Evolutionary conservation across 2,113 vertebrate species (phyloP).

Genomic region (Cynocephalus volans): DNA sequence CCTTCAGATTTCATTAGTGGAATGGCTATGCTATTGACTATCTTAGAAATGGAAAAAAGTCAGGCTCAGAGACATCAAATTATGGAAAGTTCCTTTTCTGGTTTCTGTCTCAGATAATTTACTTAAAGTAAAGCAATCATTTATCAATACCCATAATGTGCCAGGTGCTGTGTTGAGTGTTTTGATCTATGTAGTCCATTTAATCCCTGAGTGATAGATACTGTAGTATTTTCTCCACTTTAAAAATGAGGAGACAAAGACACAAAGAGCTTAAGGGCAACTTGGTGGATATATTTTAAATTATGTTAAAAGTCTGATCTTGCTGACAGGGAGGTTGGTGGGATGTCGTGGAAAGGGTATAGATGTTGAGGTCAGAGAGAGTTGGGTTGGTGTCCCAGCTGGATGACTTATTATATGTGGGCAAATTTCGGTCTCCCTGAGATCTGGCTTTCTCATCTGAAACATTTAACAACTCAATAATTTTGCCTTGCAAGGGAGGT

Average conservation of each 20-base stretch:
- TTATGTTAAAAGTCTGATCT: neutral
- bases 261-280: neutral
- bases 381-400: neutral
- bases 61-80: neutral
- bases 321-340: neutral
- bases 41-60: neutral
- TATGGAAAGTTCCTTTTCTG: neutral
- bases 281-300: neutral
- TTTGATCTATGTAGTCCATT: neutral
- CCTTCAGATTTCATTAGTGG: neutral
- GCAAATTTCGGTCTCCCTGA: neutral
- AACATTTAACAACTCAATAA: neutral
- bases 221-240: neutral
- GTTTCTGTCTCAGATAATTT: neutral
- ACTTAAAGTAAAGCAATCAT: neutral
- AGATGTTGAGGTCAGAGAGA: neutral
- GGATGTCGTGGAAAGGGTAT: neutral
- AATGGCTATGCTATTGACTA: neutral
- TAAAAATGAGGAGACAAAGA: neutral
- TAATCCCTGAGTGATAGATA: neutral
- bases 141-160: neutral
- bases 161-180: neutral
- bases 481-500: neutral
- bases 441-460: neutral
- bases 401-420: accelerated